Evolutionary conservation across 2,888 invertebrate species (phyloP).

Genomic region (Limnephilus lunatus): DNA sequence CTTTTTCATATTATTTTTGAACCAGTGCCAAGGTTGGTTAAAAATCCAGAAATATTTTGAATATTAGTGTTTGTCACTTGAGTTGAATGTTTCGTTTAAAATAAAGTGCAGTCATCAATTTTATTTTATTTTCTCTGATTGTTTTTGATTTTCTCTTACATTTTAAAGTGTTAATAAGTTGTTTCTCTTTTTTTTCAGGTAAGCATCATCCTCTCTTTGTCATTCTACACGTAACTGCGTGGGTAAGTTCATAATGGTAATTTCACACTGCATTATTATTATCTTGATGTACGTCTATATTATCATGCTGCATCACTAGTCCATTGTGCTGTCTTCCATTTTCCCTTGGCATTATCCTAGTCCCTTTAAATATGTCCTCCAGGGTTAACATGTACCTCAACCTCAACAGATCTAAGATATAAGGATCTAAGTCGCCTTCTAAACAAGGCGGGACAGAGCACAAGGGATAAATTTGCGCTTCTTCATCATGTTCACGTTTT

Average conservation of each 20-base stretch:
- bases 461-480: too few species aligned
- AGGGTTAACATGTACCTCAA: not conserved
- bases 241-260: not conserved
- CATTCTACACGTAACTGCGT: not conserved
- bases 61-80: not conserved
- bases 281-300: not conserved
- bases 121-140: not conserved
- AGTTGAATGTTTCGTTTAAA: not conserved
- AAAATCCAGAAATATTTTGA: not conserved
- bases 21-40: not conserved
- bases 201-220: constrained; percentile 2
- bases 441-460: too few species aligned
- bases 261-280: not conserved
- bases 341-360: not conserved
- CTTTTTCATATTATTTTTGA: not conserved
- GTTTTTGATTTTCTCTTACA: too few species aligned
- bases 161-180: not conserved
- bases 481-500: too few species aligned
- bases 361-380: not conserved
- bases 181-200: constrained; percentile 16
- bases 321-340: not conserved
- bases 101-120: not conserved
- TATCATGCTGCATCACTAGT: not conserved
- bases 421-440: too few species aligned
- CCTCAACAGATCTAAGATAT: too few species aligned